A percentile compares a stretch with the other conserved stretches of the same genome.
These are phyloP conservation scores for Mythimna pallens DNA, from an alignment of 2,888 invertebrate species.

Conservation along the genomic window DNA sequence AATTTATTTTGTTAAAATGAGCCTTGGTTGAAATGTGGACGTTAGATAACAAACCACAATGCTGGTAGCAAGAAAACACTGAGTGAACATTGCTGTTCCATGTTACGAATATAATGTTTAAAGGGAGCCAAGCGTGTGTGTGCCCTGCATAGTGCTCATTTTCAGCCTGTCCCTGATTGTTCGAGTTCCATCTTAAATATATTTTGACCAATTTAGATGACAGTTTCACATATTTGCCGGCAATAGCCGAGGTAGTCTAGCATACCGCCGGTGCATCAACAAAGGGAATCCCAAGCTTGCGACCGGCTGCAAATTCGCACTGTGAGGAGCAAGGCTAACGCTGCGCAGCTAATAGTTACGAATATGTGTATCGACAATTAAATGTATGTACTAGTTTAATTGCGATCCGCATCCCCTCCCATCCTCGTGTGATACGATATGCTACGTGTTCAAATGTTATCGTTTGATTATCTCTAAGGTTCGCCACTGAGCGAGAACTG, in stretches of 20 bases:
- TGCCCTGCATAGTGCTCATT: conserved; percentile 65
- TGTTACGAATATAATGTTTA: conserved; percentile 72
- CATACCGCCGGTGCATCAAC: conserved; percentile 35
- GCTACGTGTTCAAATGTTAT: conserved; percentile 83
- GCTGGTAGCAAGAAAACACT: conserved; percentile 71
- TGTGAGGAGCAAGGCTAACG: conserved; percentile 50
- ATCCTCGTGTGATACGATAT: conserved; percentile 84
- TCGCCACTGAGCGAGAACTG: conserved; percentile 69
- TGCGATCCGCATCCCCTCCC: conserved; percentile 76
- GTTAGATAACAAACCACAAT: conserved; percentile 52
- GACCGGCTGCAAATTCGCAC: conserved; percentile 55
- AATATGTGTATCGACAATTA: conserved; percentile 76
- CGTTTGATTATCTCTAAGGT: conserved; percentile 72
- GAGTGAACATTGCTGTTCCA: conserved; percentile 69
- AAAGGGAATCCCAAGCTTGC: conserved; percentile 50
- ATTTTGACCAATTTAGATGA: conserved; percentile 51
- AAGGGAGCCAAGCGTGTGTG: conserved; percentile 65
- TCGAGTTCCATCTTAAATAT: conserved; percentile 43
- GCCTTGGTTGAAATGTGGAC: conserved; percentile 32
- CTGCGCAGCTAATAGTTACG: conserved; percentile 67
- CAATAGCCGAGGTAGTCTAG: conserved; percentile 23
- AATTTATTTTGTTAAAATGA: conserved; percentile 45
- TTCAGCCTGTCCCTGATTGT: conserved; percentile 56
- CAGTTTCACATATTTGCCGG: conserved; percentile 26
- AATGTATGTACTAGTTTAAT: conserved; percentile 73